A percentile compares a stretch with the other conserved stretches of the same genome.
Evolutionary conservation across 2,113 vertebrate species (phyloP).

Genomic region (Larimichthys crocea): DNA sequence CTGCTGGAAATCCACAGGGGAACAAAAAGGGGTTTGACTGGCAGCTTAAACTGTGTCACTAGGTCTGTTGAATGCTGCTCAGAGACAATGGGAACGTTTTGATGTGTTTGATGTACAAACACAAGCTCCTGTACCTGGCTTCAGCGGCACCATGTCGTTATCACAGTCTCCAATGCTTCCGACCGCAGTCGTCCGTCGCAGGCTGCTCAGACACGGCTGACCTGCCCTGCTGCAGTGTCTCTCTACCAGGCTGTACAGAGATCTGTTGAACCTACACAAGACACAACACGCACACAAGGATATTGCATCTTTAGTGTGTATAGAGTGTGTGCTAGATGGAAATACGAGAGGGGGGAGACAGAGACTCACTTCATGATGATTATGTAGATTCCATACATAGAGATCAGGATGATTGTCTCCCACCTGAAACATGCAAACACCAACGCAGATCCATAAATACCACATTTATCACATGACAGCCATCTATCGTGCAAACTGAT

Average conservation of each 20-base stretch:
- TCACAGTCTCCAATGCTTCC: conserved; percentile 77
- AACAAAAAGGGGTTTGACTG: conserved; percentile 37
- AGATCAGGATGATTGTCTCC: conserved; percentile 85
- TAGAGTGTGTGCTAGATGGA: background rate
- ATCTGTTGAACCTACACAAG: conserved; percentile 82
- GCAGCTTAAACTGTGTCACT: conserved; percentile 55
- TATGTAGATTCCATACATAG: conserved; percentile 86
- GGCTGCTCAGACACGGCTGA: conserved; percentile 73
- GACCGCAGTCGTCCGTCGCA: conserved; percentile 72
- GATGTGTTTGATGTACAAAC: conserved; percentile 30
- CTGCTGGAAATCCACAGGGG: conserved; percentile 26
- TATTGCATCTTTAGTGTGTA: background rate
- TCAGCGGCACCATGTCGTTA: conserved; percentile 82
- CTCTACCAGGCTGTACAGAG: conserved; percentile 80
- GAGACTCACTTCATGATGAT: conserved; percentile 85
- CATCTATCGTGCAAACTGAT: background rate
- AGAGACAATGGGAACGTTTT: conserved; percentile 1
- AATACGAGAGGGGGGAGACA: background rate
- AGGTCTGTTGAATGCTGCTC: conserved; percentile 22
- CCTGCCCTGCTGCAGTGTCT: conserved; percentile 69
- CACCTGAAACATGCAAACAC: conserved; percentile 76
- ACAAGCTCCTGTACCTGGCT: conserved; percentile 76
- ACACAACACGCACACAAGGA: conserved; percentile 1
- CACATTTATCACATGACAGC: background rate
- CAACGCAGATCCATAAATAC: background rate